Percentiles rank a stretch among this genome's conserved stretches.
Evolutionary conservation across 53 echinoderm and acorn worm genomes (phyloP).

Genomic region (Temnopleurus reevesii): DNA sequence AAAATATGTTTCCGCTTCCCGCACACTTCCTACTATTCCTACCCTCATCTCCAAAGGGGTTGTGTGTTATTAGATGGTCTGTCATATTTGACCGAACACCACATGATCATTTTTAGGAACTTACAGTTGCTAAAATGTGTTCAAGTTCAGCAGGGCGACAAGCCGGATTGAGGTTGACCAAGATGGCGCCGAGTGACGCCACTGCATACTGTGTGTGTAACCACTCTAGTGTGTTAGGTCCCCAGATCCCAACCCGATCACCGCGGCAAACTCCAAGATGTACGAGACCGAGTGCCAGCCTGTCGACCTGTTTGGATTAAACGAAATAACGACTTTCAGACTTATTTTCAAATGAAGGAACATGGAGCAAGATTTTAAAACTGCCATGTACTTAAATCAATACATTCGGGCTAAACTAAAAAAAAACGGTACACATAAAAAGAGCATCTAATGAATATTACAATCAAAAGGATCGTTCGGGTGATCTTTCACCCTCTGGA

Average conservation of each 20-base stretch:
- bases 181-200: slow-evolving; percentile 72
- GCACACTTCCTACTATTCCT: background rate
- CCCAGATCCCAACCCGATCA: slow-evolving; percentile 89
- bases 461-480: too few species aligned
- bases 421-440: too few species aligned
- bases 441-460: too few species aligned
- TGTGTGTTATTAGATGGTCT: background rate
- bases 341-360: too few species aligned
- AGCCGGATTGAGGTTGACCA: slow-evolving; percentile 89
- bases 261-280: slow-evolving; percentile 69
- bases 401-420: too few species aligned
- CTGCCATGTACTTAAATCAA: too few species aligned
- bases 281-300: slow-evolving; percentile 69
- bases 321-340: too few species aligned
- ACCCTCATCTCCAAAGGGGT: background rate
- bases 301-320: slow-evolving; percentile 59
- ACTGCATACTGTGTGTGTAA: slow-evolving; percentile 82
- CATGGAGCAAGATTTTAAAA: too few species aligned
- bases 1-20: too few species aligned
- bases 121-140: slow-evolving; percentile 52
- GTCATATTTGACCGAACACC: too few species aligned
- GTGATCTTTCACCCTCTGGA: too few species aligned
- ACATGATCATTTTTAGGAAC: too few species aligned
- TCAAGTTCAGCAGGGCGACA: slow-evolving; percentile 73
- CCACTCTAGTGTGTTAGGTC: slow-evolving; percentile 80